phyloP scores from a whole-genome alignment of 2,797 vertebrate genomes.

The Potorous gilbertii region DNA sequence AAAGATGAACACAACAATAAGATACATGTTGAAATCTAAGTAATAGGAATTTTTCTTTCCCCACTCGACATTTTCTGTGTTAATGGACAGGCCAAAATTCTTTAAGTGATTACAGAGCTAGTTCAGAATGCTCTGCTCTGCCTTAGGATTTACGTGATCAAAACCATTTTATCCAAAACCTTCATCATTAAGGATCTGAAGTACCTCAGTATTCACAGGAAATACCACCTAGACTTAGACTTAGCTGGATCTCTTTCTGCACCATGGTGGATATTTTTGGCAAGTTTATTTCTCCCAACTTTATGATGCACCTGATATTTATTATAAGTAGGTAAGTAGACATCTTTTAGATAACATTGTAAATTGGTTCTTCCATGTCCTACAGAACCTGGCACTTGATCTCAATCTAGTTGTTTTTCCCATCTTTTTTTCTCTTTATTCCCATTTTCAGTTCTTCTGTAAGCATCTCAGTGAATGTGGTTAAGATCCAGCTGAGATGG shows the following conservation, averaged over 20 bases:
- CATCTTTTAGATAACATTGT: too few species aligned
- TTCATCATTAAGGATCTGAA: neutral
- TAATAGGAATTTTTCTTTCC: neutral
- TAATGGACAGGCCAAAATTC: neutral
- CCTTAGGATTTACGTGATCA: neutral
- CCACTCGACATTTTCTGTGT: neutral
- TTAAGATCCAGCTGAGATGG: neutral
- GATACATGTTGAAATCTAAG: neutral
- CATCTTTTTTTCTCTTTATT: neutral
- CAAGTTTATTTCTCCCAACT: neutral
- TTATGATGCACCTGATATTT: neutral
- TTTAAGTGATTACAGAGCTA: neutral
- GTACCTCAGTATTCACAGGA: neutral
- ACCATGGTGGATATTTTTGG: neutral
- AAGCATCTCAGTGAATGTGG: neutral
- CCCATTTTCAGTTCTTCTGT: neutral
- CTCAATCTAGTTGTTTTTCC: neutral
- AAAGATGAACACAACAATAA: neutral
- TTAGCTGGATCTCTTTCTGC: neutral
- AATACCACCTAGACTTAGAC: neutral
- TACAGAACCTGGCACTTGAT: too few species aligned
- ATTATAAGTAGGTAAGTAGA: neutral
- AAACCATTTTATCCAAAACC: neutral
- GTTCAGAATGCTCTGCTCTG: neutral
- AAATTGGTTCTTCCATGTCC: too few species aligned